These are phyloP conservation scores for Meteorus colon DNA, from an alignment of 2,888 invertebrate genomes.

Conservation along the genomic window DNA sequence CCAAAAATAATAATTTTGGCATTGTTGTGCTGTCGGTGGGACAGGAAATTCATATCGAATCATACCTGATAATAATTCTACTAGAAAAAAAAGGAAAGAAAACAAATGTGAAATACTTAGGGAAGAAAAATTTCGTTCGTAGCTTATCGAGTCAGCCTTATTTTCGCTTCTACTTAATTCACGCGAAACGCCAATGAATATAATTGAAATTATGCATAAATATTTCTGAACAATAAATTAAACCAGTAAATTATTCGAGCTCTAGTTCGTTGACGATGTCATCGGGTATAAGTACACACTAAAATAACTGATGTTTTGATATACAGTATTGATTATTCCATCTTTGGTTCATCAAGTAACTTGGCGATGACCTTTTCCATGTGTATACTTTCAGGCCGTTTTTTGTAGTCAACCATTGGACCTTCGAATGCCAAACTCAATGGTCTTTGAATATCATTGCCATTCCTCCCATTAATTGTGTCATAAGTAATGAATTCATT, in stretches of 20 bases:
- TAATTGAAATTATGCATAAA: neutral
- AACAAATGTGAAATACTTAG: constrained; percentile 11
- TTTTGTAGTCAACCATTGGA: constrained; percentile 56
- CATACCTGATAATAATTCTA: neutral
- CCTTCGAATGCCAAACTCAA: constrained; percentile 62
- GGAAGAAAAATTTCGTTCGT: neutral
- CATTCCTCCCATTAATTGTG: constrained; percentile 29
- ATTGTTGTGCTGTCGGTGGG: constrained; percentile 2
- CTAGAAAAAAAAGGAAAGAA: neutral
- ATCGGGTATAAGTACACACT: neutral
- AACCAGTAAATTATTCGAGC: neutral
- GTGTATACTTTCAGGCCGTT: constrained; percentile 57
- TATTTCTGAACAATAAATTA: constrained; percentile 29
- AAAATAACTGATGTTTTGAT: neutral
- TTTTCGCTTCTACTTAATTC: constrained; percentile 29
- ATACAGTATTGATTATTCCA: constrained; percentile 15
- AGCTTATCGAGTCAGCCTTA: constrained; percentile 23
- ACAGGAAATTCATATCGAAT: neutral
- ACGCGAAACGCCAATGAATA: neutral
- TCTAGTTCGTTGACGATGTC: neutral
- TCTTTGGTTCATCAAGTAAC: constrained; percentile 56
- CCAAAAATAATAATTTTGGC: neutral
- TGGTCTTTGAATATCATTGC: constrained; percentile 55
- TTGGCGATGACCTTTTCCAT: constrained; percentile 62
- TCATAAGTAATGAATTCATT: constrained; percentile 44